These are phyloP conservation scores for Ditula angustiorana DNA, from an alignment of 2,888 invertebrate genomes.

Conservation along the genomic window DNA sequence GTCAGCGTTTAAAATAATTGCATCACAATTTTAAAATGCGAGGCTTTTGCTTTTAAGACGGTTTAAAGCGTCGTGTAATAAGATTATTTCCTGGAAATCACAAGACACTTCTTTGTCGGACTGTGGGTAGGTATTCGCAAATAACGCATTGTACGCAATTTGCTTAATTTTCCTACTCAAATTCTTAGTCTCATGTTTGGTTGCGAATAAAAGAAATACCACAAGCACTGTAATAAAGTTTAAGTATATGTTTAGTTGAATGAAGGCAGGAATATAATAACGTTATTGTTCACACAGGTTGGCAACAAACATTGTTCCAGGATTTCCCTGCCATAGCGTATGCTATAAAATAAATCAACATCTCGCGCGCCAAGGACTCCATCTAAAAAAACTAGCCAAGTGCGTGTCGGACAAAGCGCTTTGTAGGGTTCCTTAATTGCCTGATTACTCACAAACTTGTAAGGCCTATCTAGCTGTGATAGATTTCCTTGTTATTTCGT, in stretches of 20 bases:
- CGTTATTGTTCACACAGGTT: neutral
- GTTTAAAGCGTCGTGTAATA: constrained; percentile 75
- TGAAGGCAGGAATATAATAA: neutral
- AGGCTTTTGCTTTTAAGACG: constrained; percentile 80
- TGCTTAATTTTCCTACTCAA: constrained; percentile 33
- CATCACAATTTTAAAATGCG: constrained; percentile 84
- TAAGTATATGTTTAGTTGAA: neutral
- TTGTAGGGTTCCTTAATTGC: no score
- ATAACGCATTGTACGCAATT: constrained; percentile 32
- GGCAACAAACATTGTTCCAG: neutral
- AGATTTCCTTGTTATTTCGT: no score
- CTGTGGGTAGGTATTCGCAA: constrained; percentile 41
- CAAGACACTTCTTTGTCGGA: constrained; percentile 68
- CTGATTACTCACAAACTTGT: no score
- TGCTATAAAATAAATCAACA: no score
- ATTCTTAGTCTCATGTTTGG: constrained; percentile 10
- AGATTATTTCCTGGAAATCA: constrained; percentile 81
- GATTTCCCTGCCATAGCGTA: neutral
- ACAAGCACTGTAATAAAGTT: neutral
- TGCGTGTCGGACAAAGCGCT: no score
- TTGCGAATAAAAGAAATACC: neutral
- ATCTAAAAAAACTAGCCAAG: no score
- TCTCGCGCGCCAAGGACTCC: no score
- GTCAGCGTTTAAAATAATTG: constrained; percentile 85
- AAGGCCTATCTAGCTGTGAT: no score